phyloP scores from a whole-genome alignment of 1,140 invertebrate species.

The Ceratosolen solmsi region DNA sequence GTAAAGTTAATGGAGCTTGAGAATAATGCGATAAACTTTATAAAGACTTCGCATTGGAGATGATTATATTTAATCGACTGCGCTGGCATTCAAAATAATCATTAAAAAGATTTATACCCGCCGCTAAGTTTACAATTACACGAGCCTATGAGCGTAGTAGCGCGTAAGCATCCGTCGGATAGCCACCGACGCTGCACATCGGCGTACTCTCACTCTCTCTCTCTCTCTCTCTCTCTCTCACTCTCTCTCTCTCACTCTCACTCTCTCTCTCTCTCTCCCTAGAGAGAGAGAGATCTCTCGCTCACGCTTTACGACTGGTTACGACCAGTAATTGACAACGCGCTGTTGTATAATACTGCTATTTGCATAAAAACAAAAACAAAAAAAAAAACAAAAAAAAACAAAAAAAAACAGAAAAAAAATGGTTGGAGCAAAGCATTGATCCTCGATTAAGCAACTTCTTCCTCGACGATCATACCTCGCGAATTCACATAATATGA shows the following conservation, averaged over 20 bases:
- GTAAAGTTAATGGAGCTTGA: too few relatives aligned
- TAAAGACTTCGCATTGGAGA: too few relatives aligned
- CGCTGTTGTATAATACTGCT: not conserved
- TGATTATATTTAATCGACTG: too few relatives aligned
- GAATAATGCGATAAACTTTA: too few relatives aligned
- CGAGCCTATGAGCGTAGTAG: not conserved
- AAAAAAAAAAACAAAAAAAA: too few relatives aligned
- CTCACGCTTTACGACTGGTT: too few relatives aligned
- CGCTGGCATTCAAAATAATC: not conserved
- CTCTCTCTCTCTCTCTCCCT: too few relatives aligned
- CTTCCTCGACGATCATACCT: too few relatives aligned
- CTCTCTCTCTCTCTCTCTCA: too few relatives aligned
- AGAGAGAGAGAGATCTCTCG: too few relatives aligned
- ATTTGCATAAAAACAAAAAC: conserved; percentile 37
- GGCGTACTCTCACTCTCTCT: not conserved
- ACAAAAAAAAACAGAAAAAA: too few relatives aligned
- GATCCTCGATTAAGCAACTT: not conserved
- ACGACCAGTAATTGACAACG: not conserved
- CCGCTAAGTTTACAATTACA: conserved; percentile 20
- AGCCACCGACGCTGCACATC: not conserved
- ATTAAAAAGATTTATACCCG: not conserved
- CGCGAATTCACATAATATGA: not conserved
- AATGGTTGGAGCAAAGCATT: not conserved
- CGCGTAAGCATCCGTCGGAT: conserved; percentile 9
- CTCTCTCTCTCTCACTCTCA: too few relatives aligned